These are phyloP conservation scores for Micronycteris hirsuta DNA, from an alignment of 2,113 vertebrate species.

Conservation along the genomic window DNA sequence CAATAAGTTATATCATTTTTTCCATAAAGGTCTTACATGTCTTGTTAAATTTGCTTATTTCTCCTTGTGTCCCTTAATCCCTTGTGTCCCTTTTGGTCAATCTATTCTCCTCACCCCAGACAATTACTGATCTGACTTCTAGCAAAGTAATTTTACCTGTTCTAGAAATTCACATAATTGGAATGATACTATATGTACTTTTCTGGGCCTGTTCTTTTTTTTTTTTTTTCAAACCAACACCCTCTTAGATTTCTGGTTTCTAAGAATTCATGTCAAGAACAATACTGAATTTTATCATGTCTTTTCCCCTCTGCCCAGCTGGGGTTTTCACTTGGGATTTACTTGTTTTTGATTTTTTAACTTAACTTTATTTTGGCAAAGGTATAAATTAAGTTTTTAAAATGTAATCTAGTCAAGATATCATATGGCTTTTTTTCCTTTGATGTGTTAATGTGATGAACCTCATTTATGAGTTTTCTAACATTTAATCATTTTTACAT, in stretches of 20 bases:
- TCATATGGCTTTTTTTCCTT: background rate
- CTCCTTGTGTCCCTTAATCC: background rate
- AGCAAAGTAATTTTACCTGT: background rate
- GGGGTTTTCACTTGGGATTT: background rate
- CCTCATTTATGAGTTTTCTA: constrained; percentile 39
- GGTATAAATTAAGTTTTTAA: background rate
- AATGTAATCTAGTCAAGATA: background rate
- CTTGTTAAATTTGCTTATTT: constrained; percentile 9
- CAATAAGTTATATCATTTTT: background rate
- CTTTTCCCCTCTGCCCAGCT: background rate
- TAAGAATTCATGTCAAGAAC: background rate
- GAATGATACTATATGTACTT: background rate
- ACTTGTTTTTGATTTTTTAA: background rate
- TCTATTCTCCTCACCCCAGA: background rate
- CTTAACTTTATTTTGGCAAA: background rate
- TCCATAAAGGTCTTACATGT: background rate
- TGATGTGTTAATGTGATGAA: background rate
- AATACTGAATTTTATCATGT: background rate
- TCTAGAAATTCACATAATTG: background rate
- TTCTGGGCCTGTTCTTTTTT: background rate
- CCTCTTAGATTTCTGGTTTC: background rate
- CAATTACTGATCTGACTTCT: background rate
- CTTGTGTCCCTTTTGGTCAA: background rate
- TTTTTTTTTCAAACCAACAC: background rate
- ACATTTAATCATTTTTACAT: constrained; percentile 25